These are phyloP conservation scores for Penaeus indicus DNA, from an alignment of 1,140 invertebrate species.

Conservation along the genomic window DNA sequence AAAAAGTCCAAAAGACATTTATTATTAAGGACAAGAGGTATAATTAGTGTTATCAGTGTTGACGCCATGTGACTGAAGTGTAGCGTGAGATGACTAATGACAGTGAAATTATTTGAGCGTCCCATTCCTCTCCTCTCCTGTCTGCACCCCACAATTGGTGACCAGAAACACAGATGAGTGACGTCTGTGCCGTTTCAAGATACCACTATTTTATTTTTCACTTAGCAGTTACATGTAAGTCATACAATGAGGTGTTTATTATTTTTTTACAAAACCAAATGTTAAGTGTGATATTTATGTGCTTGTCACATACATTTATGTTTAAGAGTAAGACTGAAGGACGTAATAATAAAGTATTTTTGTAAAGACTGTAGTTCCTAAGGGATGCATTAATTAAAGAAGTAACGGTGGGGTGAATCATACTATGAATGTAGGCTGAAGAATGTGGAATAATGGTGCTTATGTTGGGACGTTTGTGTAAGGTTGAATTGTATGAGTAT, in stretches of 20 bases:
- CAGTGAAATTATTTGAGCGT: conserved; percentile 45
- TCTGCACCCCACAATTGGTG: conserved; percentile 47
- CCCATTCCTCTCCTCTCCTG: conserved; percentile 45
- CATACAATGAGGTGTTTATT: conserved; percentile 59
- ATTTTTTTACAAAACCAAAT: conserved; percentile 65
- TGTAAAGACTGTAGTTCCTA: conserved; percentile 64
- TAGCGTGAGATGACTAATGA: conserved; percentile 48
- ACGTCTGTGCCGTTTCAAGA: conserved; percentile 50
- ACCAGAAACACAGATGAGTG: conserved; percentile 49
- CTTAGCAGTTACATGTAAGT: conserved; percentile 56
- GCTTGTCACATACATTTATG: conserved; percentile 63
- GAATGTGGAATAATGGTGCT: conserved; percentile 59
- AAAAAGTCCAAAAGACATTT: conserved; percentile 40
- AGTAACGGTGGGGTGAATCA: conserved; percentile 42
- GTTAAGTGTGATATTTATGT: conserved; percentile 63
- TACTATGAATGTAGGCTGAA: conserved; percentile 43
- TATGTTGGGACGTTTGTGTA: conserved; percentile 32
- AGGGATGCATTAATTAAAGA: conserved; percentile 52
- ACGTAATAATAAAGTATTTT: conserved; percentile 61
- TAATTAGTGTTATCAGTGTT: conserved; percentile 55
- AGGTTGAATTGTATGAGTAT: background rate
- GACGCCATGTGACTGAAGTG: conserved; percentile 47
- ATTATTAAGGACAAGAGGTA: conserved; percentile 41
- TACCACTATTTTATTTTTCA: conserved; percentile 48
- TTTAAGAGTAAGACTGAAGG: conserved; percentile 63